These are phyloP conservation scores for Dipodomys merriami DNA, from an alignment of 2,113 vertebrate species.

Conservation along the genomic window DNA sequence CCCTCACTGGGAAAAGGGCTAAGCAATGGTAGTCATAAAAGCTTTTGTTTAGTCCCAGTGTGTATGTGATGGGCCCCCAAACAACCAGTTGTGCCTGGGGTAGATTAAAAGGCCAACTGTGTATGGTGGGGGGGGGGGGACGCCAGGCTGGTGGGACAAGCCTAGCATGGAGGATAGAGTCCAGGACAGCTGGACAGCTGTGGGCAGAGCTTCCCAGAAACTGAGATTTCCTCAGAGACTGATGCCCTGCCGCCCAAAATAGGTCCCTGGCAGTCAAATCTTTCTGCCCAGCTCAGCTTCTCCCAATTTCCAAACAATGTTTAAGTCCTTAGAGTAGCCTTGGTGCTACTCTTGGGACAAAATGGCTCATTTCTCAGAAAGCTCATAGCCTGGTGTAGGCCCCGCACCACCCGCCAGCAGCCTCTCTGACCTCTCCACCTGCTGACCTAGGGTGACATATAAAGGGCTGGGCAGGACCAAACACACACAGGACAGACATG, in stretches of 20 bases:
- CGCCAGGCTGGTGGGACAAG: neutral
- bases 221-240: constrained; percentile 42
- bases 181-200: neutral
- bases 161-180: neutral
- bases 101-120: neutral
- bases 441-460: neutral
- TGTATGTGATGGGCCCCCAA: neutral
- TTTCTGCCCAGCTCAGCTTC: constrained; percentile 32
- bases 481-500: neutral
- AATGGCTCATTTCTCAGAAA: neutral
- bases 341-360: neutral
- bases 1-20: constrained; percentile 3
- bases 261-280: constrained; percentile 26
- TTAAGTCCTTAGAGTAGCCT: neutral
- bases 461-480: neutral
- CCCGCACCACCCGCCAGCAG: neutral
- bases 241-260: constrained; percentile 50
- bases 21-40: constrained; percentile 55
- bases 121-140: neutral
- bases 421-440: neutral
- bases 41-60: constrained; percentile 25
- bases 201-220: neutral
- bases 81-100: neutral
- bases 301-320: constrained; percentile 50
- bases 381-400: neutral